Evolutionary conservation across 2,888 invertebrate species (phyloP).

Genomic region (Mellilla xanthometata): DNA sequence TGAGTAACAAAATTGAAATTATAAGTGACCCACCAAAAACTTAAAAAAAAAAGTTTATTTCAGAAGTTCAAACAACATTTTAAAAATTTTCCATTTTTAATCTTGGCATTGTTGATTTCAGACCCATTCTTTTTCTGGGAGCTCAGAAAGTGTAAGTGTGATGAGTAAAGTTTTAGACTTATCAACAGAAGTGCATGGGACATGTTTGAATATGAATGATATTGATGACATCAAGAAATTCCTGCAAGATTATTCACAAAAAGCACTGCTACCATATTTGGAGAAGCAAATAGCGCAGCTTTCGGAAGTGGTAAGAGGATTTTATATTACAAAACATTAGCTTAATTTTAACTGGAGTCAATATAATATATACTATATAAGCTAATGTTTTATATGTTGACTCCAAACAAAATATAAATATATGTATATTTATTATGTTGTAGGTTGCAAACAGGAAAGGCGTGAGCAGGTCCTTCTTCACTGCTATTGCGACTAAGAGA

Average conservation of each 20-base stretch:
- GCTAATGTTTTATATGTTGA: no score
- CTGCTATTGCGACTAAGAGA: slow-evolving; percentile 96
- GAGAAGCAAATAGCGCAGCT: slow-evolving; percentile 93
- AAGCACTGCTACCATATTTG: slow-evolving; percentile 94
- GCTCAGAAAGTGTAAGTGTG: slow-evolving; percentile 84
- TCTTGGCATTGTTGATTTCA: slow-evolving; percentile 40
- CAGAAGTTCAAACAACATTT: no score
- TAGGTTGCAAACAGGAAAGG: slow-evolving; percentile 93
- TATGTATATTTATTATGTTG: slow-evolving; percentile 24
- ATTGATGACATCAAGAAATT: slow-evolving; percentile 92
- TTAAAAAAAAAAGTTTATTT: no score
- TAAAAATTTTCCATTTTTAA: no score
- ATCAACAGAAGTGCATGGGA: slow-evolving; percentile 85
- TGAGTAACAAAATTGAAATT: no score
- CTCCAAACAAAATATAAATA: no score
- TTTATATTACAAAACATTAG: slow-evolving; percentile 2
- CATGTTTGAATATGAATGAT: slow-evolving; percentile 90
- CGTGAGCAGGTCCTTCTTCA: slow-evolving; percentile 95
- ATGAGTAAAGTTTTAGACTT: slow-evolving; percentile 71
- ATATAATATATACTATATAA: no score
- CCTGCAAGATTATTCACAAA: slow-evolving; percentile 92
- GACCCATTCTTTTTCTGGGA: slow-evolving; percentile 78
- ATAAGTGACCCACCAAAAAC: no score
- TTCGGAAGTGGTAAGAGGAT: slow-evolving; percentile 87
- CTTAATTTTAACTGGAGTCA: no score